Percentiles rank a stretch among this genome's conserved stretches.
These are phyloP conservation scores for Antechinus stuartii DNA, from an alignment of 2,113 vertebrate species.

Conservation along the genomic window DNA sequence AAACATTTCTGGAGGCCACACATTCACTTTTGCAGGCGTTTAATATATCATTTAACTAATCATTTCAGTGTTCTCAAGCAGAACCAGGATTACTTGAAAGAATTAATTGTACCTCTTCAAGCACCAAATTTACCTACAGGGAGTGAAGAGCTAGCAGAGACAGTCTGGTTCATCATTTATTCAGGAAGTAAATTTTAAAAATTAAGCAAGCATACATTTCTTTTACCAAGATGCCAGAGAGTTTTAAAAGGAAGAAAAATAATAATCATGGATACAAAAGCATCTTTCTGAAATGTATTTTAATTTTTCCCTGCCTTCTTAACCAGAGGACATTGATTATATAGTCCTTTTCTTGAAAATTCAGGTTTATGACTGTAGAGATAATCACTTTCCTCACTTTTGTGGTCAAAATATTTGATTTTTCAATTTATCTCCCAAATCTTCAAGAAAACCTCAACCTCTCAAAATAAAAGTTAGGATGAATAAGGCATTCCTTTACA, in stretches of 20 bases:
- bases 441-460: constrained; percentile 3
- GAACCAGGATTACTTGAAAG: not conserved
- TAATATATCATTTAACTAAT: constrained; percentile 15
- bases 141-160: not conserved
- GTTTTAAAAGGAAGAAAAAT: not conserved
- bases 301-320: not conserved
- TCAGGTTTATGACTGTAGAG: not conserved
- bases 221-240: not conserved
- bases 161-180: not conserved
- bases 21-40: not conserved
- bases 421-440: not conserved
- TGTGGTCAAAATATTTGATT: not conserved
- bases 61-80: constrained; percentile 15
- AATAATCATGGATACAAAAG: not conserved
- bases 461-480: not conserved
- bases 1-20: not conserved
- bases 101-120: not conserved
- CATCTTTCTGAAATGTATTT: not conserved
- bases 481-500: not conserved
- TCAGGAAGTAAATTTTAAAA: constrained; percentile 29
- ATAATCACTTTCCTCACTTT: not conserved
- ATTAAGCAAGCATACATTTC: not conserved
- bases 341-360: not conserved
- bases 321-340: not conserved
- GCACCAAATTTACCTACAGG: not conserved